These are phyloP conservation scores for Drosophila meridionalis DNA, from an alignment of 2,888 invertebrate genomes.

Conservation along the genomic window DNA sequence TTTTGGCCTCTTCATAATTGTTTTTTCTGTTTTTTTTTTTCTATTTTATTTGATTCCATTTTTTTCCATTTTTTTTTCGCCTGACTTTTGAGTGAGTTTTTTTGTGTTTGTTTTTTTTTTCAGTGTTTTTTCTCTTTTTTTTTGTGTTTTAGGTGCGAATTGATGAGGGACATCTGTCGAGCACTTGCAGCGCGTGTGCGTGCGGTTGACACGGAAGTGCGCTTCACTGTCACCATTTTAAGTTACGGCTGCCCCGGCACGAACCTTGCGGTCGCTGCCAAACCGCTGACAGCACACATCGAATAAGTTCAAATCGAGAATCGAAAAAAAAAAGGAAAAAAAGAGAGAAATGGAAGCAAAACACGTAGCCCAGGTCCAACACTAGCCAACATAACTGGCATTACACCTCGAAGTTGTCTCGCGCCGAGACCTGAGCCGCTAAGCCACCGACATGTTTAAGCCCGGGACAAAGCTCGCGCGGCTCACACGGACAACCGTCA, in stretches of 20 bases:
- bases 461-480: constrained; percentile 42
- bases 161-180: constrained; percentile 57
- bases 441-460: constrained; percentile 33
- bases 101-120: neutral
- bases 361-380: neutral
- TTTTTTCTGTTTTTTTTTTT: constrained; percentile 24
- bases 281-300: constrained; percentile 27
- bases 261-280: constrained; percentile 51
- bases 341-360: neutral
- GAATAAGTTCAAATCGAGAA: constrained; percentile 20
- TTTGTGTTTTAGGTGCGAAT: constrained; percentile 41
- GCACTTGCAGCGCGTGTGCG: constrained; percentile 31
- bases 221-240: constrained; percentile 59
- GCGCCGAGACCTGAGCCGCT: constrained; percentile 38
- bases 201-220: constrained; percentile 46
- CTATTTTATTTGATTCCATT: constrained; percentile 9
- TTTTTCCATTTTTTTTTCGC: neutral
- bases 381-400: constrained; percentile 1
- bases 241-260: constrained; percentile 66
- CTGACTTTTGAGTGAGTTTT: constrained; percentile 10
- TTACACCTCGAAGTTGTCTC: constrained; percentile 8
- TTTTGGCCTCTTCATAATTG: constrained; percentile 44
- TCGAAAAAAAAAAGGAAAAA: neutral
- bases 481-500: neutral
- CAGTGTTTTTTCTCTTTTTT: neutral